Evolutionary conservation across 2,113 vertebrate species (phyloP), one percentile per base, ranked within the genome.

Genomic region (Microcebus jonahi): DNA sequence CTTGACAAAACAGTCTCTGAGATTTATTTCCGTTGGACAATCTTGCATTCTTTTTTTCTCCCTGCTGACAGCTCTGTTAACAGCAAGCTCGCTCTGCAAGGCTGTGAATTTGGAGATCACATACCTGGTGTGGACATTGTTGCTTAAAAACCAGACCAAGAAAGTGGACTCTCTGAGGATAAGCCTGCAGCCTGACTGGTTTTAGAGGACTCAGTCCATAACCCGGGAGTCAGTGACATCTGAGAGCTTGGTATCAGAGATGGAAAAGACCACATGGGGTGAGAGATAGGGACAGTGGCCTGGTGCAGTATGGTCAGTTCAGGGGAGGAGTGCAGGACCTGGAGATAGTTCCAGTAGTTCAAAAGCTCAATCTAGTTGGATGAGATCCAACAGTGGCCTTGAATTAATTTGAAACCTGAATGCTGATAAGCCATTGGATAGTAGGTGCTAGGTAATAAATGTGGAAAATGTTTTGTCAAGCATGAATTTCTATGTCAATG

Each of bases 1-100:
- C 65, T 48, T 97, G 93, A 93, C 57, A 63, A 92, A 97, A 93
- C 55, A 75, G 39, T 80, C 65, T 61, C n/a, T 0, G 31, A 91
- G 71, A 94, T 94, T 87, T 95, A 92, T 96, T 96, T 94, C 85
- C 96, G 20, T 88, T 70, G 45, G 53, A 96, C 53, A 79, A 50
- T 81, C 85, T 96, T 95, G 48, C 70, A n/a, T 90, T 94, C 71
- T n/a, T 93, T 82, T 86, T 48, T n/a, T 29, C 3, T 42, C n/a
- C 31, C 67, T 50, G 65, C 88, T 85, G 70, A 96, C 71, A 91
- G n/a, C 55, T 90, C 81, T 70, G 88, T 90, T 82, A 96, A 88
- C 53, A 88, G 76, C 76, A 86, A 61, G 27, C 81, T 90, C 11
- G 18, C n/a, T 94, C 67, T 75, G 25, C 2, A 20, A 86, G 80